These are phyloP conservation scores for Eupithecia insigniata DNA, from an alignment of 2,888 invertebrate species.

Conservation along the genomic window DNA sequence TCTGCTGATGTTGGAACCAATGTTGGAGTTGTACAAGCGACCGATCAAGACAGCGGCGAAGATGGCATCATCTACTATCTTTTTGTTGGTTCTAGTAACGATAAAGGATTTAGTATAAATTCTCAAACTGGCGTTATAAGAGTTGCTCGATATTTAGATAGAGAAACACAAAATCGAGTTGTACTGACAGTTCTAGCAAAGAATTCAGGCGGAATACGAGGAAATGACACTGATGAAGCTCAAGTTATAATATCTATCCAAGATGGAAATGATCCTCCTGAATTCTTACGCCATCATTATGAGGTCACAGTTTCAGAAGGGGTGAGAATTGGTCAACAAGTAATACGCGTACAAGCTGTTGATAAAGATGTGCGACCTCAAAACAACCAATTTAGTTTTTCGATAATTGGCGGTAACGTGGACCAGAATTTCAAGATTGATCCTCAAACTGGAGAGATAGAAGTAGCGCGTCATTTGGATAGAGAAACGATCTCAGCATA, in stretches of 20 bases:
- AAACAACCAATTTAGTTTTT: conserved; percentile 96
- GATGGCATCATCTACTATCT: conserved; percentile 95
- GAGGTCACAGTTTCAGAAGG: conserved; percentile 93
- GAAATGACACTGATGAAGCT: conserved; percentile 97
- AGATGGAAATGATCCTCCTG: conserved; percentile 98
- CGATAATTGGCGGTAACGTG: conserved; percentile 92
- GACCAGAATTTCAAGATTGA: conserved; percentile 95
- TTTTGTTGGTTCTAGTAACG: conserved; percentile 96
- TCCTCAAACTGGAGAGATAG: conserved; percentile 92
- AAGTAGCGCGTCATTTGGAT: conserved; percentile 90
- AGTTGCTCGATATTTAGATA: conserved; percentile 91
- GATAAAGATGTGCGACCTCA: conserved; percentile 96
- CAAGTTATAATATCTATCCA: conserved; percentile 96
- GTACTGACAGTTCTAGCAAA: conserved; percentile 97
- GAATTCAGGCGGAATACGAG: conserved; percentile 96
- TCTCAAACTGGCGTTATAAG: conserved; percentile 92
- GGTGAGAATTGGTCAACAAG: conserved; percentile 88
- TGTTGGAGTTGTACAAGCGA: conserved; percentile 94
- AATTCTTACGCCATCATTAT: conserved; percentile 92
- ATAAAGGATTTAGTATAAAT: conserved; percentile 94
- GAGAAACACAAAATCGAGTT: conserved; percentile 95
- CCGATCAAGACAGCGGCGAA: conserved; percentile 94
- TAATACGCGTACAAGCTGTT: conserved; percentile 91
- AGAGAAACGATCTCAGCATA: conserved; percentile 91
- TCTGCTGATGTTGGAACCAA: conserved; percentile 93